Base-by-base conservation (phyloP, 2,888 invertebrate species). In the Escarpia spicata region DNA sequence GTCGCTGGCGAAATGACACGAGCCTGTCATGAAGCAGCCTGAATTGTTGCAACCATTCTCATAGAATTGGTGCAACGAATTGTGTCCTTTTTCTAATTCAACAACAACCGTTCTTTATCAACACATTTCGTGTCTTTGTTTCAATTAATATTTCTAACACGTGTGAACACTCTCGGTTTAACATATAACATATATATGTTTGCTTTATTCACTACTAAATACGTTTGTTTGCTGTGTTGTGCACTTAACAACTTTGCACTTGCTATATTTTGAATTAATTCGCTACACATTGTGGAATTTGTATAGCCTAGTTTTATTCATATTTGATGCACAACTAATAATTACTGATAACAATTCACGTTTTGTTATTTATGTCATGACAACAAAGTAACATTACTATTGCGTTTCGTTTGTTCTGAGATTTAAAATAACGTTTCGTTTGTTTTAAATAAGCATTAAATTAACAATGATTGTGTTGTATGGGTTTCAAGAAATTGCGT, bases 81-180 rank as follows among this genome's bases (percentile, higher is more conserved):
- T 75, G 15, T 75, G 75, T 2, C 75, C 19, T 75, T 9, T 75
- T 75, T n/a, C 75, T 19, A 75, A 26, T 75, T 75, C 6, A 75
- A 75, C 19, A 75, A 75, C 75, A 19, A 75, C 26, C 75, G 26
- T 75, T 75, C 19, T 2, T 75, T 75, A n/a, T 75, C 19, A 75
- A 75, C 26, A 75, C 75, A 75, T 75, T 75, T 75, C 75, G n/a
- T 75, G 75, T n/a, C 19, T 75, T 75, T 75, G 75, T 75, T 75
- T 26, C 75, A 19, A 15, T 75, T 75, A 75, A 75, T 75, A 75
- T 26, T 52, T 26, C 75, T 75, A 75, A 75, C 75, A 75, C 75
- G 75, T 75, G 19, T 75, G 75, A 75, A n/a, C 75, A 75, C 75
- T 75, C 15, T 75, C 75, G 75, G 26, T 26, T 26, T 75, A 75